Base-by-base conservation (phyloP, 2,888 invertebrate species). In the Phymatocera aterrima region DNA sequence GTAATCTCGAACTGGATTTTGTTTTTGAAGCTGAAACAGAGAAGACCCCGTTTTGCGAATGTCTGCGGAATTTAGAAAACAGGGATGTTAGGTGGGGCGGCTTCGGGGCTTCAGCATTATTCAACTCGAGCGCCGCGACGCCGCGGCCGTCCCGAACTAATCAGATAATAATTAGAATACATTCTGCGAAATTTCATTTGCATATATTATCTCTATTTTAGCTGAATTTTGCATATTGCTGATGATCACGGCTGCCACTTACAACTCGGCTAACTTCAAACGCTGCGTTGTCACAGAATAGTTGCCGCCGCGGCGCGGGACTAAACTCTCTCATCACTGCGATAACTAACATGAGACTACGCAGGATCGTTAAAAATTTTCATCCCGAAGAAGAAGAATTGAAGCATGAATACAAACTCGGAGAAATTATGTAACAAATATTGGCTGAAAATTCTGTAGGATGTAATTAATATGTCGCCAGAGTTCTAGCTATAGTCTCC, bases 141-240 rank as follows among this genome's bases (percentile, higher is more conserved):
- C 12, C 31, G 72, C 51, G 28, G 51, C 12, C 48, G 72, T 72
- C 15, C 12, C 70, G 43, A n/a, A 28, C 18, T 70, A 70, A 72
- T 51, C 51, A 72, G 28, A 72, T 51, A 24, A 40, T 68, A 68
- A 40, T 68, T 43, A 46, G 21, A 24, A 68, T 18, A 72, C 51
- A 72, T 72, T 72, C 24, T 18, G 31, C 48, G 51, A 28, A 72
- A 72, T n/a, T 51, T 72, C n/a, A 48, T 48, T 15, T n/a, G n/a
- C 48, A 48, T 51, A 51, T 72, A 31, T n/a, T n/a, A n/a, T 31
- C 48, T 34, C 6, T 31, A 31, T 51, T 21, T n/a, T 3, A n/a
- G 6, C 15, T 12, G 6, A 70, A 70, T 15, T 40, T 70, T 70
- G 28, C 70, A 24, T 70, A 70, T 48, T 70, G 70, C 46, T 70